phyloP scores from a whole-genome alignment of 2,113 vertebrate species.

The Cettia cetti region DNA sequence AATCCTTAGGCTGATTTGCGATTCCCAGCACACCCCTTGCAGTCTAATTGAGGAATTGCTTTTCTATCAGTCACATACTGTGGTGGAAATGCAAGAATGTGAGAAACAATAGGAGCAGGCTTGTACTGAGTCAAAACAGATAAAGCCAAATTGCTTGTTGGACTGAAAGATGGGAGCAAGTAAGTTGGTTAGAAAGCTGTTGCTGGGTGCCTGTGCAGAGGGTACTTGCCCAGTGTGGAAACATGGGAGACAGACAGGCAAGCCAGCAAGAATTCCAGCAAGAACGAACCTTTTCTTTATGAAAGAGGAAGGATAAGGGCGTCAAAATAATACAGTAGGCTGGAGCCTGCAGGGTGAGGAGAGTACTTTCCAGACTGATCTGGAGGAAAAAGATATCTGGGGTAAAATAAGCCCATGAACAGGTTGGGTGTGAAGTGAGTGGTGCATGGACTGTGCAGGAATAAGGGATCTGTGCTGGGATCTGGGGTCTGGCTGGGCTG shows the following conservation, averaged over 20 bases:
- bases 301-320: not conserved
- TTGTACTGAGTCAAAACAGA: conserved; percentile 14
- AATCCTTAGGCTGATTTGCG: not conserved
- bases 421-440: not conserved
- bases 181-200: not conserved
- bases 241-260: not conserved
- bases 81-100: conserved; percentile 45
- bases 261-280: not conserved
- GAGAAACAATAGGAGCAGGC: conserved; percentile 45
- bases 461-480: rapidly evolving
- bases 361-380: not conserved
- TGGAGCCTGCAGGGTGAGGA: not conserved
- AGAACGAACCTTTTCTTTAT: not conserved
- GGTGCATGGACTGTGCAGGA: rapidly evolving
- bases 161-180: not conserved
- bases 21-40: conserved; percentile 46
- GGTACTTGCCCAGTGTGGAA: not conserved
- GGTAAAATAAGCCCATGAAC: not conserved
- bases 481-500: not conserved
- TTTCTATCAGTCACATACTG: conserved; percentile 22
- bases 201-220: not conserved
- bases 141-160: conserved; percentile 32
- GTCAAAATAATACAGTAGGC: not conserved
- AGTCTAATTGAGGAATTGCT: conserved; percentile 23
- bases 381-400: not conserved